These are phyloP conservation scores for Antigone vipio DNA, from an alignment of 2,113 vertebrate genomes.

Conservation along the genomic window DNA sequence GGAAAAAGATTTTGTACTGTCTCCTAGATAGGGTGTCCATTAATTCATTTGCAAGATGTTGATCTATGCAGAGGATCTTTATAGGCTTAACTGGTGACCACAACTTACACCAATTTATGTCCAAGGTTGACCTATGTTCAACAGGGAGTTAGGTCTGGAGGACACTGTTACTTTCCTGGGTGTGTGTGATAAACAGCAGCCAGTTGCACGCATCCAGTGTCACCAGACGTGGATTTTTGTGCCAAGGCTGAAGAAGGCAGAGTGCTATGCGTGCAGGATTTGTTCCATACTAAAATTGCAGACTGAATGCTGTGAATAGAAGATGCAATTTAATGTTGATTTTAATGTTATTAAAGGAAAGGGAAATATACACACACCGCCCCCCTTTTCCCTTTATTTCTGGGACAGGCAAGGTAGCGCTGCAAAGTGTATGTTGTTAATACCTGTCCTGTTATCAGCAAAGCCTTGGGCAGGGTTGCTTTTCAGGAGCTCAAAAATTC, in stretches of 20 bases:
- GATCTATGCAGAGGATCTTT: not conserved
- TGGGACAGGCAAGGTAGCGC: not conserved
- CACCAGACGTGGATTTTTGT: not conserved
- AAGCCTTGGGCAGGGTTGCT: not conserved
- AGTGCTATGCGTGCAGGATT: not conserved
- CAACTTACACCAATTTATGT: not conserved
- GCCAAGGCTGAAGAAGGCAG: not conserved
- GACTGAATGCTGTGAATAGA: not conserved
- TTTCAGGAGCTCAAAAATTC: not conserved
- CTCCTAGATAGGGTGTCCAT: not conserved
- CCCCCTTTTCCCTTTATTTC: not conserved
- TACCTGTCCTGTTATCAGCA: not conserved
- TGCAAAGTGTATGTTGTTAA: not conserved
- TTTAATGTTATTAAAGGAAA: not conserved
- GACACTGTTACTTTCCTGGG: not conserved
- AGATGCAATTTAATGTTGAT: not conserved
- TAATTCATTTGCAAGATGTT: not conserved
- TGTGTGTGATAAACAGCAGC: not conserved
- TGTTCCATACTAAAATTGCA: not conserved
- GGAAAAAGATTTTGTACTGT: not conserved
- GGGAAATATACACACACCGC: accelerated
- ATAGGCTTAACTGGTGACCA: not conserved
- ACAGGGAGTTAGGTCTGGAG: not conserved
- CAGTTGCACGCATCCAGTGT: accelerated
- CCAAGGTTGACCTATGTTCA: not conserved